Conservation (phyloP, 2,888 invertebrate species). For the Acleris holmiana region DNA sequence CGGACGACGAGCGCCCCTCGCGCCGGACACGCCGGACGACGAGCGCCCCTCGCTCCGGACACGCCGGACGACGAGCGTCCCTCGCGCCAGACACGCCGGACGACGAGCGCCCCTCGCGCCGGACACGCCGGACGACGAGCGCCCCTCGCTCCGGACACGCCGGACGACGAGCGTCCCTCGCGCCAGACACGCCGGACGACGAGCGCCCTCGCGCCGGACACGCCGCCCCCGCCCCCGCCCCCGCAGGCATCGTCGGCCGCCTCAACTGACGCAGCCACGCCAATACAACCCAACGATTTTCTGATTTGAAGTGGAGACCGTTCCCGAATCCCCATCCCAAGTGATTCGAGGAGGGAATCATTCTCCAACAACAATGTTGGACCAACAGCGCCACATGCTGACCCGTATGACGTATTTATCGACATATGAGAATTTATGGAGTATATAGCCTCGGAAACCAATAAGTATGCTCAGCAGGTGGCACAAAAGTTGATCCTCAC, state of each 20-base stretch:
- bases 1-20: too few relatives aligned
- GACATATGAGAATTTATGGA: slow-evolving; percentile 49
- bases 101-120: too few relatives aligned
- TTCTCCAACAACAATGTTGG: slow-evolving; percentile 40
- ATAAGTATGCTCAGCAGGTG: slow-evolving; percentile 46
- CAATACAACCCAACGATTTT: background rate
- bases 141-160: too few relatives aligned
- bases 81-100: too few relatives aligned
- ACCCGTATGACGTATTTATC: slow-evolving; percentile 44
- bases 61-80: too few relatives aligned
- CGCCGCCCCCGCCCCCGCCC: background rate
- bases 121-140: too few relatives aligned
- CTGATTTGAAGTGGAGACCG: slow-evolving; percentile 9
- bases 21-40: too few relatives aligned
- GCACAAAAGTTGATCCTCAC: slow-evolving; percentile 10
- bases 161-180: too few relatives aligned
- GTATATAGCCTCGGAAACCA: slow-evolving; percentile 43
- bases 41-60: too few relatives aligned
- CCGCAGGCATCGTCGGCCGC: background rate
- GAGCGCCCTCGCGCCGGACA: too few relatives aligned
- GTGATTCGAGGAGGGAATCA: slow-evolving; percentile 18
- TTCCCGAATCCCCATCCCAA: slow-evolving; percentile 6
- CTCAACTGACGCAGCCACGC: too few relatives aligned
- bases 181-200: too few relatives aligned
- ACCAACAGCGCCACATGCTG: slow-evolving; percentile 38